Conservation (phyloP, 2,888 invertebrate species). For the Agonopterix heracliana region DNA sequence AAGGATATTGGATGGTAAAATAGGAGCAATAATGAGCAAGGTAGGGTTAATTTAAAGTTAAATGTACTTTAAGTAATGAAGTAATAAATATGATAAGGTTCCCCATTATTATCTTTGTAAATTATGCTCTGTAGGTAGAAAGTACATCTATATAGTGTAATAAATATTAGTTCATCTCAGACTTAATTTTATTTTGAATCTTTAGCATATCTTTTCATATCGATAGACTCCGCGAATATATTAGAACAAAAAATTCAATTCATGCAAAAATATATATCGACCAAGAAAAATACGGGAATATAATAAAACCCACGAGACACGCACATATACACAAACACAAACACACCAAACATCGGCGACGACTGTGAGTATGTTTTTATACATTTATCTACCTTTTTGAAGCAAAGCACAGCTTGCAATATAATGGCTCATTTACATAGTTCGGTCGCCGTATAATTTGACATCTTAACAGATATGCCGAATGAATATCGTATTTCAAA, state of each 20-base stretch:
- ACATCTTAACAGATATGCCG: no score
- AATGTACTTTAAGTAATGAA: conserved; percentile 12
- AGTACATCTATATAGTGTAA: neutral
- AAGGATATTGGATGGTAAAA: neutral
- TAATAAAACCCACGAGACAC: conserved; percentile 48
- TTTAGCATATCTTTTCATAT: no score
- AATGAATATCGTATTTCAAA: no score
- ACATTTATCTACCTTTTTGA: conserved; percentile 23
- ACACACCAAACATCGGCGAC: conserved; percentile 49
- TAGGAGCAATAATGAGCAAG: neutral
- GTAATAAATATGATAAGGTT: neutral
- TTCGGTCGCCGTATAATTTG: no score
- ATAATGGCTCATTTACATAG: conserved; percentile 4
- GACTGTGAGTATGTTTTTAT: conserved; percentile 55
- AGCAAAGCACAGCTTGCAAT: conserved; percentile 38
- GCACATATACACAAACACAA: conserved; percentile 36
- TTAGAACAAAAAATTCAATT: no score
- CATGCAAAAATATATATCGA: no score
- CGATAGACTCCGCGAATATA: no score
- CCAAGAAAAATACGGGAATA: no score
- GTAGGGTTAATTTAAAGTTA: neutral
- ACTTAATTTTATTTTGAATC: conserved; percentile 1
- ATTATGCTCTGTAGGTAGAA: no score
- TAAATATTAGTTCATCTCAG: neutral
- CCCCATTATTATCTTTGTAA: no score